Evolutionary conservation across 2,888 invertebrate species (phyloP), one percentile per base, ranked within the genome.

Genomic region (Sinelater perroti): DNA sequence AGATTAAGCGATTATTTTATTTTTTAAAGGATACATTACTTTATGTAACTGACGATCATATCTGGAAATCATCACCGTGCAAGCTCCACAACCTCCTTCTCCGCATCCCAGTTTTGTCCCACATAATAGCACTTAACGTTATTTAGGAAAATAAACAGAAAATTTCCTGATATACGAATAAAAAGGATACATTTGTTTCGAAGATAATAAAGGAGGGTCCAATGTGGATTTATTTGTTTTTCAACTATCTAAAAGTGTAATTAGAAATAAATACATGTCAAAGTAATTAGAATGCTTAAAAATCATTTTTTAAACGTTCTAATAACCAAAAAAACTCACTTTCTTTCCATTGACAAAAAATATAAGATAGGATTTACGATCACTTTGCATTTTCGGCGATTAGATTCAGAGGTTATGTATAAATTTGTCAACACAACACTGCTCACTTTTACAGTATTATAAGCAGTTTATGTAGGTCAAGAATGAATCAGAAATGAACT

Each of bases 31-130:
- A 82, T 84, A 85, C 85, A 77, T 67, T 58, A 84, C 79, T 69
- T 79, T 79, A 4, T 85, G 80, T 26, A 79, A 80, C 2, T 55
- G 65, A 1, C 85, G 80, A 67, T 89, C 83, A 69, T 85, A 86
- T 72, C 84, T 87, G 7, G 95, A 95, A 4, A 96, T 80, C 91
- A 96, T 94, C 1, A 97, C 94, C 0, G 96, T 96, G 72, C 97
- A 97, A 1, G 95, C 95, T 0, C 96, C 96, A 72, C 96, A 97
- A 1, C 95, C 95, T 14, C 96, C 96, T 80, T 96, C 96, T 0
- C 91, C 94, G 73, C 97, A 97, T 18, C 93, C 95, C 61, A 95
- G 81, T 80, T 97, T 97, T 2, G 95, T 93, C 8, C 96, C 96
- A 62, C 88, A 90, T 62, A 96, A 79, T 24, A 83, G 80, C 35